Evolutionary conservation across 2,888 invertebrate genomes (phyloP), one percentile per base, ranked within the genome.

Genomic region (Polylopha cassiicola): DNA sequence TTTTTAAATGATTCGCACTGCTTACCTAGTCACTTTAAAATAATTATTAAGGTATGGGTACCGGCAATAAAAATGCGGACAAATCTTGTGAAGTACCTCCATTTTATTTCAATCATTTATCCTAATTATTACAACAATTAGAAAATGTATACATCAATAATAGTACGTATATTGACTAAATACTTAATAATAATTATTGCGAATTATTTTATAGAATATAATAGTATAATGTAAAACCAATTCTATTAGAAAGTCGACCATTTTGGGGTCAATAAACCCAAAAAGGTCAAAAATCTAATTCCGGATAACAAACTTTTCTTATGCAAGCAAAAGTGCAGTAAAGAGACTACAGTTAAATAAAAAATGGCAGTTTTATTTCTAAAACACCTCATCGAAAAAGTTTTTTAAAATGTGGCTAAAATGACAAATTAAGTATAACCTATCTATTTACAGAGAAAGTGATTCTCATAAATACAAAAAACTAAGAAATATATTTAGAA

Each of bases 251-350:
- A 45, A 65, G 80, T 84, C 82, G 68, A 79, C 79, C 79, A 72
- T 63, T 52, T 67, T 62, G 82, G 73, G 50, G 39, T 20, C 22
- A 43, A 43, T 11, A 14, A 13, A 10, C 8, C 67, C 84, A 69
- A 73, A 58, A 70, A 65, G 77, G 75, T 73, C 81, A 81, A 84
- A 78, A 66, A 55, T 74, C 80, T 81, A 82, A 81, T 80, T 57
- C 36, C 53, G 54, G 50, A 50, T 44, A 37, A 51, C 54, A 55
- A 57, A 56, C 31, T 45, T 36, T 50, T 53, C 50, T 43, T 33
- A 41, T 47, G 38, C 39, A 48, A 53, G 48, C 50, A 55, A 41
- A 39, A 47, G 46, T 49, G 53, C 33, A 16, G 32, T 36, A 32
- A 37, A 6, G 26, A 18, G 31, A 33, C 6, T 15, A 24, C 9